phyloP scores from a whole-genome alignment of 2,113 vertebrate genomes.

The Hystrix cristata region DNA sequence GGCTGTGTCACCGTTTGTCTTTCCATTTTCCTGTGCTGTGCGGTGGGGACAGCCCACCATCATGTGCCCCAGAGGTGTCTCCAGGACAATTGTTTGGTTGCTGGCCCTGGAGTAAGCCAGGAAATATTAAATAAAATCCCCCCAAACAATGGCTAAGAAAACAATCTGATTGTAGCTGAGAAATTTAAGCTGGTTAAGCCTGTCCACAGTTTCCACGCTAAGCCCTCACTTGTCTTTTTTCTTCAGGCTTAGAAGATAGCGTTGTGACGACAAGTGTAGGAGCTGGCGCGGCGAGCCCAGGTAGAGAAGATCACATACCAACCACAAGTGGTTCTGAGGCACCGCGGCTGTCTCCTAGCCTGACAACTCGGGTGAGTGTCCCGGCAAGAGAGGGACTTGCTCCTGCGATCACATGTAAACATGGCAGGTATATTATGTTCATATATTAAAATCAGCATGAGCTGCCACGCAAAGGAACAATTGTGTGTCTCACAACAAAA shows the following conservation, averaged over 20 bases:
- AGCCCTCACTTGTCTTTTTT: slow-evolving; percentile 71
- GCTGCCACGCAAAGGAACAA: no score
- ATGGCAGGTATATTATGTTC: no score
- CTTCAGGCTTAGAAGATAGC: slow-evolving; percentile 84
- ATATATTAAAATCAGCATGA: neutral
- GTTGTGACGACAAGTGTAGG: neutral
- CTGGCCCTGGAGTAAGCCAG: neutral
- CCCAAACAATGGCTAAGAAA: neutral
- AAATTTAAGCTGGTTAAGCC: neutral
- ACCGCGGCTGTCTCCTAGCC: slow-evolving; percentile 23
- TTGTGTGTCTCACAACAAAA: neutral
- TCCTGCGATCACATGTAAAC: neutral
- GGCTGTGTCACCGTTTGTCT: no score
- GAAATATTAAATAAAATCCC: neutral
- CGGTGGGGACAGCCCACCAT: neutral
- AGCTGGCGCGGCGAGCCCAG: rapidly evolving
- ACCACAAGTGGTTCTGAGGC: slow-evolving; percentile 26
- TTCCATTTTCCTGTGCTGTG: neutral
- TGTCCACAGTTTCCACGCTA: neutral
- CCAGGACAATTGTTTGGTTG: neutral
- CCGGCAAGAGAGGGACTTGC: neutral
- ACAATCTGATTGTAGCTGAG: neutral
- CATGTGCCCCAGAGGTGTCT: neutral
- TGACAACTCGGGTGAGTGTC: slow-evolving; percentile 81
- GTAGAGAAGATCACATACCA: neutral